Base-by-base conservation (phyloP, 2,113 vertebrate genomes). In the Hydropotes inermis region DNA sequence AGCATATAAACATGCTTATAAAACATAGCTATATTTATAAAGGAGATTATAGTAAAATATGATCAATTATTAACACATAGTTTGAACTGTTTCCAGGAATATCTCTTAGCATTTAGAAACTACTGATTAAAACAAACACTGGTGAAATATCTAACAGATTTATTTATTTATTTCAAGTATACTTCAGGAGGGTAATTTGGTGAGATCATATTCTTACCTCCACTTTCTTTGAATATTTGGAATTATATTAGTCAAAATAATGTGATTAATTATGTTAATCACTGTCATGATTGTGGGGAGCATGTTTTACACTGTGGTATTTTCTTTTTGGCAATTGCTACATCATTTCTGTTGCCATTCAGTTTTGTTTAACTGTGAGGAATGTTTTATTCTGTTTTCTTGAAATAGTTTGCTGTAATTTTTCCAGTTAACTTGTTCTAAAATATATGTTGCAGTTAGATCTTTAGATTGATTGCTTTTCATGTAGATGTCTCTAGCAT, bases 81-180 rank as follows among this genome's bases (percentile, higher is more conserved):
- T 79, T 28, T 36, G 45, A 81, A 14, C 4, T 81, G 1, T 83
- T 92, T 92, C 19, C 30, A 25, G 4, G n/a, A 92, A 33, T 58
- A 43, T 67, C n/a, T 91, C 70, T 86, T 89, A 90, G 52, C 43
- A 79, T 76, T 89, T 92, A 95, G 47, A 97, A 88, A 76, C 23
- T 74, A 83, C 39, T 89, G 8, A 89, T 79, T 94, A 84, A 95
- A 94, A 84, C 4, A 96, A 83, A 78, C 21, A 74, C 16, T 0
- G 12, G 33, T 55, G 17, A 94, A 87, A 79, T 23, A 78, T 25
- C 9, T 50, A 52, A 64, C 6, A 83, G 23, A 36, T 79, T 27
- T 64, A 27, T 64, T 83, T 97, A 54, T 76, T 87, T 89, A 54
- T 70, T 83, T 93, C 9, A 84, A 36, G 54, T 70, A 58, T 19